Base-by-base conservation (phyloP, 2,888 invertebrate genomes). In the Mechanitis mazaeus region DNA sequence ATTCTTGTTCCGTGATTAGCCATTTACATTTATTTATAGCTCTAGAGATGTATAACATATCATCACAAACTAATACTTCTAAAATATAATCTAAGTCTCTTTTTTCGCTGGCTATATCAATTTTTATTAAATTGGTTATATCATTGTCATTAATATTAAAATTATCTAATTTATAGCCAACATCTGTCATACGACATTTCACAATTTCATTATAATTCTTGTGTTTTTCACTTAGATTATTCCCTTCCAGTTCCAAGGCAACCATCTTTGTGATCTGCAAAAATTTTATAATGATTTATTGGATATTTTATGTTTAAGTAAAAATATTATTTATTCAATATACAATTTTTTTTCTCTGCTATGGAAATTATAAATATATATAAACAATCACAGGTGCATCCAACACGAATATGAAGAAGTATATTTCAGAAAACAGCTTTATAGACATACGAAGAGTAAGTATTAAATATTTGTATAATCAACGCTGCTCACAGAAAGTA, bases 1-100 rank as follows among this genome's bases (percentile, higher is more conserved):
- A 84, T 65, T 79, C 68, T n/a, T 72, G 67, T 33, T 84, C 80
- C 2, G 77, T 81, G 46, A 87, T 71, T n/a, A 87, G 70, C 87
- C 87, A 87, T 28, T 71, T 68, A 57, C 78, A 75, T 53, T 75
- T 70, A 59, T 83, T 86, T 35, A 87, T 76, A 12, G 79, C 85
- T 67, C 79, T 77, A 28, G 85, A 77, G 6, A 83, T 77, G 65
- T 83, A 84, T 20, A 87, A 65, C 71, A 82, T 75, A 63, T 87
- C 85, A 12, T 78, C 72, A 61, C 74, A 75, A 64, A 79, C 78
- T 1, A 86, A 68, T 54, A 83, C 76, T 58, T 74, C 73, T 11
- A 86, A 65, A 64, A 86, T 74, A 60, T 77, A 85, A 20, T 81
- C 72, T 2, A 83, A 68, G 72, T 84, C 68, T 68, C 68, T 79